Conservation (phyloP, 2,797 vertebrate species). For the Microctenopoma steveboyesi region DNA sequence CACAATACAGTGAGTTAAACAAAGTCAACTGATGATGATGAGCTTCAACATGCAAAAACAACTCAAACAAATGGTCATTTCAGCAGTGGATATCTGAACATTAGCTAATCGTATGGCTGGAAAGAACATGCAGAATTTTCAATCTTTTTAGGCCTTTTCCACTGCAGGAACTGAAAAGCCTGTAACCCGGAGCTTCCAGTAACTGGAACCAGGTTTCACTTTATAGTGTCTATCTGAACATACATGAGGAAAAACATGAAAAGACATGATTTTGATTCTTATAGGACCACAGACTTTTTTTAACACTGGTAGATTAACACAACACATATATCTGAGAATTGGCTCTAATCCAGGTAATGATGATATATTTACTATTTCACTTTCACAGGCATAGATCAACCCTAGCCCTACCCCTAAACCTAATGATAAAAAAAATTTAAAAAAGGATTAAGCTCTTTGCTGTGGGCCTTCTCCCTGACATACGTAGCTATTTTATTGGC, state of each 20-base stretch:
- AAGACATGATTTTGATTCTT: neutral
- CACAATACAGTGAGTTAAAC: constrained; percentile 38
- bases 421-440: no score
- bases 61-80: constrained; percentile 28
- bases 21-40: constrained; percentile 19
- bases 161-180: constrained; percentile 42
- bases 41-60: constrained; percentile 35
- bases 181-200: neutral
- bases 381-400: neutral
- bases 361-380: neutral
- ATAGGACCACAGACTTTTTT: no score
- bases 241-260: neutral
- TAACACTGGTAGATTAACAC: neutral
- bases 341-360: neutral
- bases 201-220: neutral
- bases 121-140: constrained; percentile 54
- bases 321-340: neutral
- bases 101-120: neutral
- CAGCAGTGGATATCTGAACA: neutral
- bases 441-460: no score
- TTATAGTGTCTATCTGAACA: neutral
- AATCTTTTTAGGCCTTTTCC: constrained; percentile 43
- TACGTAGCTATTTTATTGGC: no score
- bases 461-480: no score
- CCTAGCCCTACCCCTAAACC: no score